Base-by-base conservation (phyloP, 2,797 vertebrate genomes). In the Alauda arvensis region DNA sequence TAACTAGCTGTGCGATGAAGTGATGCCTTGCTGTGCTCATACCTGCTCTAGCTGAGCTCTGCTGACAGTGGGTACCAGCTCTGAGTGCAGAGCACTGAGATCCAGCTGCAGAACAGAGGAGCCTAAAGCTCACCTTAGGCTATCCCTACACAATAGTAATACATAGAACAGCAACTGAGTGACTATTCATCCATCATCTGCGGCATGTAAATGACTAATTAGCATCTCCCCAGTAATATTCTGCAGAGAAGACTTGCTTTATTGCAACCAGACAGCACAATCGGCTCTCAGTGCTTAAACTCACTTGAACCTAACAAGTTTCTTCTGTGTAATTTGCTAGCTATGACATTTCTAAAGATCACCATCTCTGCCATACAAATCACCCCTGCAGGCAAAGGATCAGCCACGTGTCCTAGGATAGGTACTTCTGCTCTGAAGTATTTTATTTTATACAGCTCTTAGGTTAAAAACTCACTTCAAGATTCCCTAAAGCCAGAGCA, bases 181-280 rank as follows among this genome's bases (percentile, higher is more conserved):
- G 28, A 31, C 9, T 45, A 63, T 19, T 31, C 45, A 29, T 18
- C 56, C 23, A 46, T 28, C 31, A 51, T 18, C 40, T 34, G 14
- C 0, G 2, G 34, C 0, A 2, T 14, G 29, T 20, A 59, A 23
- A 45, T 25, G 8, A 55, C 26, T 56, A 52, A 72, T 15, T 12
- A 75, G 53, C 33, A 67, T 15, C 4, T n/a, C 18, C 10, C 13
- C 40, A 65, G 33, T 10, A 76, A 77, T 21, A n/a, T 3, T 74
- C 13, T 57, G 56, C 25, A 77, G 39, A 59, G 14, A 31, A 28
- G 31, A 72, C 29, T 45, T 69, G 6, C 18, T 46, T 85, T 67
- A 43, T 31, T 57, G 42, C 20, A 66, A 24, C 6, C 15, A 34
- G 53, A 45, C 6, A 63, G 13, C 10, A 74, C 46, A 77, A 49